Evolutionary conservation across 2,888 invertebrate species (phyloP).

Genomic region (Tinea trinotella): DNA sequence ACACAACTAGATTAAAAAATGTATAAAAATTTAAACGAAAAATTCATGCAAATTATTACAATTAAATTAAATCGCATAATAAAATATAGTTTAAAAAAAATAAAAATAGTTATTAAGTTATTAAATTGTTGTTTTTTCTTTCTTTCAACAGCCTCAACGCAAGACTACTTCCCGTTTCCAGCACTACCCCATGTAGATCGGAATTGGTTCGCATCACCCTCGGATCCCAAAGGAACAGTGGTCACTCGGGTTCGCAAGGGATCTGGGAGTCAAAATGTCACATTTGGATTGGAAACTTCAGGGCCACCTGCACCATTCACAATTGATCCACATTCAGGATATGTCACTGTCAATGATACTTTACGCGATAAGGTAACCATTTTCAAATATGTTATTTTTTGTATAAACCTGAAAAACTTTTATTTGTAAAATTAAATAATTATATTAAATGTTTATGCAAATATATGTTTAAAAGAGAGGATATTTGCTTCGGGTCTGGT

Average conservation of each 20-base stretch:
- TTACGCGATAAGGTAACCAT: constrained; percentile 81
- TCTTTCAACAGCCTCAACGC: constrained; percentile 47
- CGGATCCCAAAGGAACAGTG: constrained; percentile 79
- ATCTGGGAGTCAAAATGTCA: constrained; percentile 74
- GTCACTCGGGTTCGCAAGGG: constrained; percentile 80
- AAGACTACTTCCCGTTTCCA: constrained; percentile 74
- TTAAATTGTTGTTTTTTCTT: constrained; percentile 21
- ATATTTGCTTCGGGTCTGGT: no score
- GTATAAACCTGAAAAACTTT: no score
- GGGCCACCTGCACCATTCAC: constrained; percentile 78
- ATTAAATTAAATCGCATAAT: no score
- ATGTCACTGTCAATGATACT: constrained; percentile 85
- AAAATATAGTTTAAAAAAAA: background rate
- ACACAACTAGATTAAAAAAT: no score
- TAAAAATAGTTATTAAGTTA: background rate
- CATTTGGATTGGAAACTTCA: constrained; percentile 78
- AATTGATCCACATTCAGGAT: constrained; percentile 82
- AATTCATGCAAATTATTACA: no score
- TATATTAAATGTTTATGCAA: no score
- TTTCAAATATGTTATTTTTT: no score
- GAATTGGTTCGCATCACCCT: constrained; percentile 82
- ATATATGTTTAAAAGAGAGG: no score
- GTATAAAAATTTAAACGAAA: no score
- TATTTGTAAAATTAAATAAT: no score
- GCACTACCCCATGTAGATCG: constrained; percentile 79